Evolutionary conservation across 2,888 invertebrate species (phyloP), one percentile per base, ranked within the genome.

Genomic region (Anorthoa munda): DNA sequence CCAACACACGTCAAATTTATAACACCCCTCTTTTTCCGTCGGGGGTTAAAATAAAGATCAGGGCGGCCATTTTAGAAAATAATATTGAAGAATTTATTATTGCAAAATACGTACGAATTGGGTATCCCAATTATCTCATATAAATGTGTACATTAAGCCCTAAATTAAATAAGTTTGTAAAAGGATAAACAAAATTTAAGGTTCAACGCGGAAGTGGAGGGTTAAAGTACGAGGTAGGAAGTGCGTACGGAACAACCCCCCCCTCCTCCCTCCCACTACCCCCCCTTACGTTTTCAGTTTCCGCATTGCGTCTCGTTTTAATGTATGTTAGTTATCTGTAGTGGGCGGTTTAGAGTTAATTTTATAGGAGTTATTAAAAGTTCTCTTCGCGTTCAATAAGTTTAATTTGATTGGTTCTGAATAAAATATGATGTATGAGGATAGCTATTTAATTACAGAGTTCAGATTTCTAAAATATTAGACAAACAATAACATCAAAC

Each of bases 221-320:
- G 72, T 64, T 76, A 66, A 70, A 71, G n/a, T 71, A 72, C 58
- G 65, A 74, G 31, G 48, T 75, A 58, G 79, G 66, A 71, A 82
- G 82, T 82, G 75, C 82, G 79, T 82, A 79, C 66, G 31, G 9
- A 51, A 17, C 51, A 26, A 18, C 31, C 26, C 21, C 13, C n/a
- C n/a, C 13, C 31, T 4, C 48, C 2, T 11, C 18, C 50, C 13
- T 18, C 7, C 13, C 4, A 17, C n/a, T 21, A 17, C 9, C 46
- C 53, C 53, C 48, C 67, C 26, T 59, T 13, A 51, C 72, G n/a
- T 69, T 75, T 69, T 66, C 82, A 75, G 71, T 68, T 83, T 86
- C 85, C 86, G 85, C 86, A 86, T 83, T 86, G 86, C 86, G 86
- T 86, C 81, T 81, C 61, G 26, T 81, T 83, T 75, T 66, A 75